Evolutionary conservation across 2,797 vertebrate genomes (phyloP), one percentile per base, ranked within the genome.

Genomic region (Galaxias olidus): DNA sequence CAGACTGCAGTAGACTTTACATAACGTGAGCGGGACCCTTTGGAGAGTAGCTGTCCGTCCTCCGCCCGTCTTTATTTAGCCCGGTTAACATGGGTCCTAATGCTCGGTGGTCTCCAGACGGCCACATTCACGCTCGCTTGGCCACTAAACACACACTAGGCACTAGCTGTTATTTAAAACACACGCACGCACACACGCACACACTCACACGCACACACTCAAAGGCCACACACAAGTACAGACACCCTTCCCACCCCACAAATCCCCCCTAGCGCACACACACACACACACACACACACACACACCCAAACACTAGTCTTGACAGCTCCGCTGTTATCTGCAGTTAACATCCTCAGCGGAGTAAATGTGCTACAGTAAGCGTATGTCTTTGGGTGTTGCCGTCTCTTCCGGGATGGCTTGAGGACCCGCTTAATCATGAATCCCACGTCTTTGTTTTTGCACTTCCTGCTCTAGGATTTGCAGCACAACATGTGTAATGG

Each of bases 21-120:
- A 30, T 30, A 30, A 30, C 30, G 30, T 30, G 3, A 30, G 30
- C 6, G 30, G 30, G 30, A 3, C 30, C 30, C 30, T 30, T 30
- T 30, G 30, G 30, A 30, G 30, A 30, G 30, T 30, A 30, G 30
- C 30, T 30, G 30, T 30, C 30, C 30, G 30, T 30, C 6, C 30
- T 30, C 30, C 6, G 30, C 30, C 30, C 30, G 30, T 30, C 30
- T 30, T 30, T 30, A 30, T 30, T 30, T 30, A 30, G 30, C 30
- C 30, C 30, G 30, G 30, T 30, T 30, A 30, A 6, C 30, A 30
- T 30, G 30, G 30, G 30, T 30, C 30, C 30, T 30, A 30, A 30
- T 30, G 30, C 30, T 30, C 3, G 30, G 30, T 30, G 77, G 79
- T 76, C 74, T 72, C 73, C 85, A 88, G 87, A 88, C 86, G 85